A percentile compares a stretch with the other conserved stretches of the same genome.
Conservation (phyloP, 2,888 invertebrate genomes). For the Rhingia rostrata region DNA sequence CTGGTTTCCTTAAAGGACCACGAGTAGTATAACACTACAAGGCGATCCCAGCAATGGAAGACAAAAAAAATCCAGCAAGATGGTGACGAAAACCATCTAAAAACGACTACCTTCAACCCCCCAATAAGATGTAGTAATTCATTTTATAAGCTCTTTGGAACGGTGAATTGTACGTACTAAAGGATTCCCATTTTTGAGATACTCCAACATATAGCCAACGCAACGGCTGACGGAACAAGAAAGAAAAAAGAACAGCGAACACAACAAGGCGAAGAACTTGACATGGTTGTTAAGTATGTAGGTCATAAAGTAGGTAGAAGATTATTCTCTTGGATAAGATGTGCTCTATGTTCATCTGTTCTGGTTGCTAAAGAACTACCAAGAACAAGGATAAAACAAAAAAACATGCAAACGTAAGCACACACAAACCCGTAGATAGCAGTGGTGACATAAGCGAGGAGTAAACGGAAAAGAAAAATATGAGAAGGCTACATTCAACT, state of each 20-base stretch:
- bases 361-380: conserved; percentile 11
- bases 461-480: background rate
- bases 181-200: conserved; percentile 28
- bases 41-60: background rate
- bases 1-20: conserved; percentile 14
- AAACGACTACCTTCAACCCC: conserved; percentile 35
- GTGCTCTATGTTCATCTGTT: conserved; percentile 27
- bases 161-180: conserved; percentile 58
- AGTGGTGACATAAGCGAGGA: background rate
- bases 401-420: background rate
- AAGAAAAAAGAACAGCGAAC: conserved; percentile 2
- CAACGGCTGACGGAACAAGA: background rate
- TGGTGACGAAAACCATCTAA: conserved; percentile 62
- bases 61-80: conserved; percentile 61
- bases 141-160: conserved; percentile 37
- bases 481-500: no score
- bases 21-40: conserved; percentile 30
- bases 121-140: conserved; percentile 28
- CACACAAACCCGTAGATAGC: background rate
- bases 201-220: conserved; percentile 14
- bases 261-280: conserved; percentile 49
- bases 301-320: conserved; percentile 69
- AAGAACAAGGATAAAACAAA: background rate
- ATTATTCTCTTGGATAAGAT: conserved; percentile 48
- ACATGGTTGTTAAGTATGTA: conserved; percentile 66